Conservation (phyloP, 2,888 invertebrate species). For the Andrena dorsata region DNA sequence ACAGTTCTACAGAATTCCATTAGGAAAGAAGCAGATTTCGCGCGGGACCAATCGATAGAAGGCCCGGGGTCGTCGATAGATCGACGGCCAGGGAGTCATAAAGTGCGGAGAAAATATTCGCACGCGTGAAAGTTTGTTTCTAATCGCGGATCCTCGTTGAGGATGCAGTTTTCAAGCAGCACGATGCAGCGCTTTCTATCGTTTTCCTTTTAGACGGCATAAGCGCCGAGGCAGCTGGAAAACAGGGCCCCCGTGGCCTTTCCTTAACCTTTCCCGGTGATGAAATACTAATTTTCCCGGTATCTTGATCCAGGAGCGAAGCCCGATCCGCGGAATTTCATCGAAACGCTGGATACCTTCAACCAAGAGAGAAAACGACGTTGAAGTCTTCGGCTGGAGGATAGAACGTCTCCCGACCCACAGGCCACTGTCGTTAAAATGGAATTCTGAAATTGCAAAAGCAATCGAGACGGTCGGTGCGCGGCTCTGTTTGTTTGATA, state of each 20-base stretch:
- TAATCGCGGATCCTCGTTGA: slow-evolving; percentile 61
- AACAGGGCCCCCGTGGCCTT: not conserved
- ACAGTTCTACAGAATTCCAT: not conserved
- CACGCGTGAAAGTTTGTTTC: slow-evolving; percentile 69
- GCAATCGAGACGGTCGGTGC: not conserved
- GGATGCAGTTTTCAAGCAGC: slow-evolving; percentile 66
- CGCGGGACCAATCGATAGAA: not conserved
- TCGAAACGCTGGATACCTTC: not conserved
- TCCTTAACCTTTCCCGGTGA: slow-evolving; percentile 15
- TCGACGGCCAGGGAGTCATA: slow-evolving; percentile 40
- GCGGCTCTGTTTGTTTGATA: slow-evolving; percentile 7
- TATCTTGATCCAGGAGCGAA: not conserved
- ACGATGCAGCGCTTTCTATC: slow-evolving; percentile 63
- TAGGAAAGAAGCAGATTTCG: not conserved
- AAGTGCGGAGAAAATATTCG: slow-evolving; percentile 66
- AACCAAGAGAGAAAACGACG: not conserved
- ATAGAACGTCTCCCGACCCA: not conserved
- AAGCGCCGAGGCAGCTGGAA: slow-evolving; percentile 3
- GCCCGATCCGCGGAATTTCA: slow-evolving; percentile 2
- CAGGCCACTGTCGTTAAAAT: not conserved
- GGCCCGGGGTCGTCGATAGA: slow-evolving; percentile 5
- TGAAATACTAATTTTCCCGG: not conserved
- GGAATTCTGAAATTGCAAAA: slow-evolving; percentile 2
- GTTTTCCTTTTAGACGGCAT: slow-evolving; percentile 59
- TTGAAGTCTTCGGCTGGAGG: not conserved